Conservation (phyloP, 2,888 invertebrate species). For the Tromatobia lineatoria region DNA sequence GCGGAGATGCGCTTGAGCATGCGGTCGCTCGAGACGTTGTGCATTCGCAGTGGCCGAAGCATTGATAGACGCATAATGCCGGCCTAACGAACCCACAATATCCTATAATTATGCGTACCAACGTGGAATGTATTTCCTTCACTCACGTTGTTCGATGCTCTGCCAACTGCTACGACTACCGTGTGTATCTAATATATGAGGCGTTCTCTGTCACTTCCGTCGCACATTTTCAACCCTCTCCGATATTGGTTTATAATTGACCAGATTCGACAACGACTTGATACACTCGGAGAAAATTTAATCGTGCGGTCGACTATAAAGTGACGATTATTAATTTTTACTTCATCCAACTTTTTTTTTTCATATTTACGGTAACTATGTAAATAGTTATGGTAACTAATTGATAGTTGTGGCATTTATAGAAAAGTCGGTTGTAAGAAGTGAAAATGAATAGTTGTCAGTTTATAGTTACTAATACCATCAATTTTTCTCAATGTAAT, state of each 20-base stretch:
- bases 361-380: too few relatives aligned
- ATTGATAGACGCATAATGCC: conserved; percentile 67
- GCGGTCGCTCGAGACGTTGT: conserved; percentile 6
- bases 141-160: conserved; percentile 19
- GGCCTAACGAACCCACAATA: conserved; percentile 71
- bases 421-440: too few relatives aligned
- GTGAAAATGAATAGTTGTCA: too few relatives aligned
- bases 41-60: conserved; percentile 62
- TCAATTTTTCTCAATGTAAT: too few relatives aligned
- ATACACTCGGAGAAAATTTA: too few relatives aligned
- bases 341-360: too few relatives aligned
- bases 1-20: conserved; percentile 27
- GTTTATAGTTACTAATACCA: too few relatives aligned
- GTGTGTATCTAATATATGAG: conserved; percentile 1
- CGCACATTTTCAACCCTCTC: background rate
- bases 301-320: too few relatives aligned
- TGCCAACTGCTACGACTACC: conserved; percentile 27
- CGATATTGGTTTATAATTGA: background rate
- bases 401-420: too few relatives aligned
- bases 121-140: conserved; percentile 60
- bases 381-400: too few relatives aligned
- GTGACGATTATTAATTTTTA: too few relatives aligned
- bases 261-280: too few relatives aligned
- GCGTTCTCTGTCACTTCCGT: background rate
- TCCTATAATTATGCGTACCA: conserved; percentile 67